Base-by-base conservation (phyloP, 2,797 vertebrate genomes). In the Enteromius anoplus region DNA sequence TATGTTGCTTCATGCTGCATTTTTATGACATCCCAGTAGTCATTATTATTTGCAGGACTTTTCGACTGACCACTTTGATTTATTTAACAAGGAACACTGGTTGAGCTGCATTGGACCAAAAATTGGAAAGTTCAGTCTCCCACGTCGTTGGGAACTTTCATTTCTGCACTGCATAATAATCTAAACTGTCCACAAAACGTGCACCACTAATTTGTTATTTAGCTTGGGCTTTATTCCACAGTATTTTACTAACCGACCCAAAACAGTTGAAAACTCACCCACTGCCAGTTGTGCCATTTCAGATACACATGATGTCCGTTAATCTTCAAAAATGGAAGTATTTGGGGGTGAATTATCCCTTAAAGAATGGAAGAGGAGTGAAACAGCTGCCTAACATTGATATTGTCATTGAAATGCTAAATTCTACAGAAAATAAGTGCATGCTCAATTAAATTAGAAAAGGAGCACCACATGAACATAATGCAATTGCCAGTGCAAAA, bases 71-170 rank as follows among this genome's bases (percentile, higher is more conserved):
- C n/a, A 34, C 68, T 80, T 80, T 80, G 66, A 80, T 71, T 80
- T 60, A 75, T 81, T 51, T 81, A 34, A 81, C 2, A 21, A 81
- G 80, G 65, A 73, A 81, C 68, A 49, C 58, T 34, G 17, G 68
- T 42, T 58, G 66, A 45, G 66, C 15, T 15, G 29, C 29, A 19
- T 45, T 81, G 53, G 17, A 62, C 26, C 32, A 45, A 80, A 55
- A 53, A 40, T 32, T 12, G n/a, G 75, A 78, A 78, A 65, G 60
- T 32, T 80, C 7, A 23, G 78, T 70, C 32, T 80, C 32, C 64
- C 78, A 45, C 65, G 2, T 68, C 5, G 1, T 51, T 32, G 37
- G n/a, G 15, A 55, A 58, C 8, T 70, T 80, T 69, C 6, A n/a
- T 71, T 70, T 69, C 32, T 55, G 64, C 32, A 3, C 34, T 69